These are phyloP conservation scores for Anoura caudifer DNA, from an alignment of 2,113 vertebrate genomes.

Conservation along the genomic window DNA sequence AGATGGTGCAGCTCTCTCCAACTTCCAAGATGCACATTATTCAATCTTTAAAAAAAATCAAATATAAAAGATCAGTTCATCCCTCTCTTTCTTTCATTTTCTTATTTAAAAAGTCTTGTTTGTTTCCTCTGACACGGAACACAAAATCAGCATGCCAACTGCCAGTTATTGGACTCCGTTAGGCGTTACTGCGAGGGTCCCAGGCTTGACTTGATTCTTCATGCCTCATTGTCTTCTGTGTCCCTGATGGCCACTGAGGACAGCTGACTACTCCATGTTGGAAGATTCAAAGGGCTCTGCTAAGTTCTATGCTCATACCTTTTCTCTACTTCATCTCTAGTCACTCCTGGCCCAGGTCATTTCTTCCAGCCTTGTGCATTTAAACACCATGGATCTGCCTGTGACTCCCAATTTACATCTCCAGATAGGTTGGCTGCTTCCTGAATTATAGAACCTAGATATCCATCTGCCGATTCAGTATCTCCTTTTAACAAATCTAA, in stretches of 20 bases:
- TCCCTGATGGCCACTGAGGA: neutral
- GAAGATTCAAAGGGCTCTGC: neutral
- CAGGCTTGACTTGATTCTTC: neutral
- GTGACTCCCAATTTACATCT: neutral
- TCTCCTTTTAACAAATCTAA: neutral
- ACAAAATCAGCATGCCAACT: neutral
- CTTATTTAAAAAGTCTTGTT: neutral
- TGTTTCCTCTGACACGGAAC: neutral
- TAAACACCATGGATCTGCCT: neutral
- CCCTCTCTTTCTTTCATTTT: neutral
- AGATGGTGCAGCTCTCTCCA: neutral
- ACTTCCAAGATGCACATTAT: neutral
- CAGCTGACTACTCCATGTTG: neutral
- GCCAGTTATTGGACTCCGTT: neutral
- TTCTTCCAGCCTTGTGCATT: neutral
- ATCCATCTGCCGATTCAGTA: neutral
- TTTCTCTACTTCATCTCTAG: neutral
- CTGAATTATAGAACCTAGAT: neutral
- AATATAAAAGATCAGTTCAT: neutral
- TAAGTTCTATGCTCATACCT: neutral
- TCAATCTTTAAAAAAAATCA: neutral
- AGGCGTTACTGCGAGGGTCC: neutral
- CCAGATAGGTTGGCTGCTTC: neutral
- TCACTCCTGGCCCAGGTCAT: neutral
- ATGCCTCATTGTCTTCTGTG: neutral